phyloP scores from a whole-genome alignment of 1,140 invertebrate species.

The Drosophila eugracilis region DNA sequence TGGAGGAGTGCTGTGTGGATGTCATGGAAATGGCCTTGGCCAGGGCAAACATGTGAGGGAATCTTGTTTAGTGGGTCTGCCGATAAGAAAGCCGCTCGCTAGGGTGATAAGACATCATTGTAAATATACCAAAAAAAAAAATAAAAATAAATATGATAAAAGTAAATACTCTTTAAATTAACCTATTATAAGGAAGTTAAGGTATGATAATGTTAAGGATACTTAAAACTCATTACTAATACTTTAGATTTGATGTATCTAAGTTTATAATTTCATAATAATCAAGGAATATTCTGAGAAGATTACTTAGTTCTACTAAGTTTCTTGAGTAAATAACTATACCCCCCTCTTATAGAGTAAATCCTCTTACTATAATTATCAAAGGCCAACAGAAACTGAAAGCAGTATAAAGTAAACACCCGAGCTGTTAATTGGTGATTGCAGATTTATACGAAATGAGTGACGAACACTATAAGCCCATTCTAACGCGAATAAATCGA shows the following conservation, averaged over 20 bases:
- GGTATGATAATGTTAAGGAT: too few species aligned
- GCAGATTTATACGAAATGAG: slow-evolving; percentile 33
- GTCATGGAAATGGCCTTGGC: slow-evolving; percentile 59
- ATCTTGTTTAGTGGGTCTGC: neutral
- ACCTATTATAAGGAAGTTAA: too few species aligned
- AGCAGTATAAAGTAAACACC: slow-evolving; percentile 23
- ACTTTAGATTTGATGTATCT: too few species aligned
- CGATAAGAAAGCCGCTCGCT: slow-evolving; percentile 14
- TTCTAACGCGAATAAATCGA: slow-evolving; percentile 50
- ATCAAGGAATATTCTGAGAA: too few species aligned
- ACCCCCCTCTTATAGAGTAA: slow-evolving; percentile 8
- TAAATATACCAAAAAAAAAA: slow-evolving; percentile 9
- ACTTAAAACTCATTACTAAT: too few species aligned
- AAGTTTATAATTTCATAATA: too few species aligned
- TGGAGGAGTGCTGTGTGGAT: slow-evolving; percentile 61
- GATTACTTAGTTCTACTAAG: too few species aligned
- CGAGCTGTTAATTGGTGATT: neutral
- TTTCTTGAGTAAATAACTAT: too few species aligned
- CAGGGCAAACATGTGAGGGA: slow-evolving; percentile 17
- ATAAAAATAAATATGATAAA: too few species aligned
- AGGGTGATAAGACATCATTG: slow-evolving; percentile 33
- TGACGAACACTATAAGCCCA: slow-evolving; percentile 36
- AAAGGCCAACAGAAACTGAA: slow-evolving; percentile 5
- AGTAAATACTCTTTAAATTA: neutral
- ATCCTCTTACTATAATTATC: neutral